Percentiles rank a stretch among this genome's conserved stretches.
These are phyloP conservation scores for Ormyrus rosae DNA, from an alignment of 2,888 invertebrate genomes.

Conservation along the genomic window DNA sequence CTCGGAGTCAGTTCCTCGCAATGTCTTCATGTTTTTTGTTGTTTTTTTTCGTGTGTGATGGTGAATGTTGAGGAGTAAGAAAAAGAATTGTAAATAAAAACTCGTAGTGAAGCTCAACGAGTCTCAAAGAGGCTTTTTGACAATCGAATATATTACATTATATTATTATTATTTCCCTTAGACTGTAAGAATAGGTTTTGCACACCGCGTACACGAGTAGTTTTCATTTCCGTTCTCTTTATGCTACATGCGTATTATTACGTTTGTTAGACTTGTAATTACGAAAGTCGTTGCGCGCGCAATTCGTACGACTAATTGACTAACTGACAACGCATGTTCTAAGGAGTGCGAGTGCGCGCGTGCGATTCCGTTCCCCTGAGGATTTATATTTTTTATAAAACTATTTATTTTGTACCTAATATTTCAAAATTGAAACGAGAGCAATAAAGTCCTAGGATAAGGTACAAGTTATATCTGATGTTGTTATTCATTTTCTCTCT, in stretches of 20 bases:
- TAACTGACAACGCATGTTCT: neutral
- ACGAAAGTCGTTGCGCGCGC: slow-evolving; percentile 18
- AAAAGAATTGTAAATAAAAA: slow-evolving; percentile 5
- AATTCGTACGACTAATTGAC: slow-evolving; percentile 4
- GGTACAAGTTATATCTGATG: slow-evolving; percentile 43
- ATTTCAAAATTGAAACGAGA: slow-evolving; percentile 45
- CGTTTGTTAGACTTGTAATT: slow-evolving; percentile 33
- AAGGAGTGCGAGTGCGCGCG: neutral
- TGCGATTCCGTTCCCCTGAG: slow-evolving; percentile 35
- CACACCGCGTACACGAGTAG: slow-evolving; percentile 8
- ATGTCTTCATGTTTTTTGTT: slow-evolving; percentile 6
- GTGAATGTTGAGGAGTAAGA: neutral
- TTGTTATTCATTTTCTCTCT: slow-evolving; percentile 11
- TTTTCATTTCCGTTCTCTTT: slow-evolving; percentile 42
- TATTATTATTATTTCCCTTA: slow-evolving; percentile 18
- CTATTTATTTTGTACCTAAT: slow-evolving; percentile 68
- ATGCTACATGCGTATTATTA: slow-evolving; percentile 18
- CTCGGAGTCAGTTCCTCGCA: slow-evolving; percentile 7
- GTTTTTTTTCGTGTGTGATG: slow-evolving; percentile 22
- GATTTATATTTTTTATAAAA: slow-evolving; percentile 73
- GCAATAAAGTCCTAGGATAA: slow-evolving; percentile 50
- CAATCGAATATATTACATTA: slow-evolving; percentile 29
- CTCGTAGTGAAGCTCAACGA: slow-evolving; percentile 17
- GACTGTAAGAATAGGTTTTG: slow-evolving; percentile 18
- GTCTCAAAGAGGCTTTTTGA: slow-evolving; percentile 23